A percentile compares a stretch with the other conserved stretches of the same genome.
These are phyloP conservation scores for Odontomachus brunneus DNA, from an alignment of 1,140 invertebrate genomes.

Conservation along the genomic window DNA sequence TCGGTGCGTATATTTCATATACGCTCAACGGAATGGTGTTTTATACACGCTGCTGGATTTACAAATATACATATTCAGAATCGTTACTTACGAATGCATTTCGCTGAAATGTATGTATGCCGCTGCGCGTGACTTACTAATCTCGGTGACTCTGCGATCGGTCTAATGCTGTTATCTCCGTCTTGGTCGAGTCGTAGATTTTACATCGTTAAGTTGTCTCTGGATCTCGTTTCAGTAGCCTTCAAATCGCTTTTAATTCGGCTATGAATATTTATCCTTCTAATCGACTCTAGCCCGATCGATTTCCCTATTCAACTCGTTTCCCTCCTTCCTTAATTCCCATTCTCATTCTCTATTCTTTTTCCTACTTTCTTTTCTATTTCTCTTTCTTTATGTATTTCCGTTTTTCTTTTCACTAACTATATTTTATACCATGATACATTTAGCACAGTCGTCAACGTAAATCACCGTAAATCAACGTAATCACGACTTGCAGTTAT, in stretches of 20 bases:
- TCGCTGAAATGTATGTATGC: too few relatives aligned
- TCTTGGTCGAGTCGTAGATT: neutral
- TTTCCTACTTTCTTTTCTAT: neutral
- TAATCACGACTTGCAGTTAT: too few relatives aligned
- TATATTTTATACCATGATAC: neutral
- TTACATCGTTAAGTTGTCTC: neutral
- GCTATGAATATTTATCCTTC: conserved; percentile 28
- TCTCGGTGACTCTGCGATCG: too few relatives aligned
- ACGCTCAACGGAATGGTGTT: too few relatives aligned
- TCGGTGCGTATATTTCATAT: too few relatives aligned
- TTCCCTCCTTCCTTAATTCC: conserved; percentile 13
- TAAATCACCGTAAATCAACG: conserved; percentile 34
- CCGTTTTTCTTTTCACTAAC: neutral
- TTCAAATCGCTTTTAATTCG: conserved; percentile 16
- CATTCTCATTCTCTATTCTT: neutral
- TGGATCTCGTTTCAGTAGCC: neutral
- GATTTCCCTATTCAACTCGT: conserved; percentile 15
- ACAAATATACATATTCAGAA: too few relatives aligned
- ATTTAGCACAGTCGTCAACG: neutral
- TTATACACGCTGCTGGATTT: too few relatives aligned
- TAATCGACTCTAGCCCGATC: conserved; percentile 35
- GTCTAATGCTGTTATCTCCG: neutral
- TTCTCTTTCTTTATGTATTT: too few relatives aligned
- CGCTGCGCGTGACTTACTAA: too few relatives aligned
- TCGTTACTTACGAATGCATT: too few relatives aligned